Evolutionary conservation across 2,113 vertebrate genomes (phyloP), one percentile per base, ranked within the genome.

Genomic region (Copsychus sechellarum): DNA sequence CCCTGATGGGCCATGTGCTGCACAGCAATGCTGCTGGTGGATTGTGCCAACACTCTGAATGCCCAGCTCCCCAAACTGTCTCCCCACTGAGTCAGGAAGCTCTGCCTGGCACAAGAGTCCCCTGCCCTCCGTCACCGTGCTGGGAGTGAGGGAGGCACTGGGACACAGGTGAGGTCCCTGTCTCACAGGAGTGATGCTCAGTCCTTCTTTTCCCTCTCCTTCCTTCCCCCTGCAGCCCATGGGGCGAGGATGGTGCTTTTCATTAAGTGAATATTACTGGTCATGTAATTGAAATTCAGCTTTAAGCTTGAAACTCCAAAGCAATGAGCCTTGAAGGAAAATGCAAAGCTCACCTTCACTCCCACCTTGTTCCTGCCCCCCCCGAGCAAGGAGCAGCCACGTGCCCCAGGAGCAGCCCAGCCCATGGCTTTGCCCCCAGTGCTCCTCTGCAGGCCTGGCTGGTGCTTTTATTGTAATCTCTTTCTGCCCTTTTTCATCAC

Each of bases 311-410:
- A 76, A 95, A 79, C 18, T 85, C 43, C 14, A 57, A 65, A 57
- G 92, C 81, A 69, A 85, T 82, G 90, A 94, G 66, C 87, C 95
- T 90, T 67, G 95, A 90, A 94, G 90, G 90, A 45, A 94, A 82
- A 43, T 13, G 74, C 71, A 13, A 11, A 2, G 48, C 82, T 90
- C 70, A 31, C 85, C 66, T 14, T 11, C 3, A 12, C 66, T 81
- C 74, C 81, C 33, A 26, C 70, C 70, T 56, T 58, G 48, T 29
- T 67, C 19, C 70, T 40, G 65, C 66, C 47, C 48, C 42, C 1
- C 42, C 1, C 0, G 2, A 23, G 38, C 1, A 1, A 48, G 69
- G 74, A 93, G 61, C 45, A 66, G 47, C 14, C 34, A 1, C 13
- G 4, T 15, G 58, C 47, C 58, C 47, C 57, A 10, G 79, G 42